Base-by-base conservation (phyloP, 2,113 vertebrate genomes). In the Ranitomeya variabilis region DNA sequence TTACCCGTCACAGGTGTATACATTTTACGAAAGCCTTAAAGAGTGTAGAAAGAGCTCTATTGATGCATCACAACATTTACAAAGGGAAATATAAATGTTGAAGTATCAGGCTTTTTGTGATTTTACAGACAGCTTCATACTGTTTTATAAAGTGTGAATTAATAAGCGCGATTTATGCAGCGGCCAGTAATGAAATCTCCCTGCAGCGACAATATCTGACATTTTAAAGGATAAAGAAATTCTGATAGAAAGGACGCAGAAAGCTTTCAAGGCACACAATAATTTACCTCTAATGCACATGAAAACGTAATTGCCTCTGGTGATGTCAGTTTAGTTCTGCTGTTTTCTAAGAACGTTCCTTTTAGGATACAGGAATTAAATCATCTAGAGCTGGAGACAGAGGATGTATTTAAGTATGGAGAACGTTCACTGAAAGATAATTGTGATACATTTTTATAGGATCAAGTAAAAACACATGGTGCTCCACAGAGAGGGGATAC, bases 71-170 rank as follows among this genome's bases (percentile, higher is more conserved):
- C 59, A 83, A 55, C 37, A 67, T 16, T 55, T 64, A 77, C n/a
- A 19, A 8, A 5, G 69, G 76, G 37, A n/a, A 45, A 62, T 83
- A 78, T 57, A 31, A 89, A 84, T 67, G 18, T 52, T 37, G 14
- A 77, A 76, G 19, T 45, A 23, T 55, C 10, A 64, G 52, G 67
- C 59, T 71, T 83, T 83, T 14, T 82, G 59, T 83, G 79, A 76
- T 84, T 78, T 57, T 54, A 60, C 52, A 16, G 66, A 85, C 81
- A 57, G 73, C 71, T 16, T 89, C 76, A 76, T 78, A 84, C 45
- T 76, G 87, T 78, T 84, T 89, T 78, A 77, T 64, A 84, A 84
- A 84, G 55, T 14, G 66, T 79, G 73, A 89, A 89, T 80, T 87
- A 69, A 59, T 85, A 89, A 79, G 74, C 59, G 59, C 37, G 60